Percentiles rank a stretch among this genome's conserved stretches.
Evolutionary conservation across 2,888 invertebrate species (phyloP).

Genomic region (Rhabditoides inermis): DNA sequence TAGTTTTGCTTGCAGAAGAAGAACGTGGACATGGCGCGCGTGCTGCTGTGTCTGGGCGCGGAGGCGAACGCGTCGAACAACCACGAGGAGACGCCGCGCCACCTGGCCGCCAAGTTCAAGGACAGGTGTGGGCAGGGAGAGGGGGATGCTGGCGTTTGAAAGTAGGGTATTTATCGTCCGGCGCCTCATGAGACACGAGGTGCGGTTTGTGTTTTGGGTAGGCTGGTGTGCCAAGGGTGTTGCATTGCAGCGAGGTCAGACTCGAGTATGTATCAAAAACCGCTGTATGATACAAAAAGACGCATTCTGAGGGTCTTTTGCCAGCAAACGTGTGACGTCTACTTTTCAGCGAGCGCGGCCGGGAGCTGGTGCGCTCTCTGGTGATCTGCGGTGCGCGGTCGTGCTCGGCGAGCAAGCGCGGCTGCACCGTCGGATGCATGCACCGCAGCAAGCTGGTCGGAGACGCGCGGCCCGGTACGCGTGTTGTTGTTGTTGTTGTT

Average conservation of each 20-base stretch:
- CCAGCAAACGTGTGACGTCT: too few relatives aligned
- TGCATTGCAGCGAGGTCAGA: constrained; percentile 1
- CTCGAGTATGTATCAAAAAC: too few relatives aligned
- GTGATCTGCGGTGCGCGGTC: constrained; percentile 41
- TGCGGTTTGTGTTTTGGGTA: not conserved
- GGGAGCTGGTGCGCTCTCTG: constrained; percentile 21
- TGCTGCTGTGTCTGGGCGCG: constrained; percentile 56
- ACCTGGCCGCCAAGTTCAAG: constrained; percentile 52
- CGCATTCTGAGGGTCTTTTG: too few relatives aligned
- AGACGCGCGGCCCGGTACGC: too few relatives aligned
- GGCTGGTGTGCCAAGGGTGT: constrained; percentile 1
- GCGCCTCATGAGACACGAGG: not conserved
- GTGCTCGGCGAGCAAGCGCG: constrained; percentile 31
- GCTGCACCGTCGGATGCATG: constrained; percentile 47
- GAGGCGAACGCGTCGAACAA: constrained; percentile 54
- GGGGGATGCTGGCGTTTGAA: not conserved
- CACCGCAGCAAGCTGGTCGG: too few relatives aligned
- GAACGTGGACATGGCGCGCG: constrained; percentile 52
- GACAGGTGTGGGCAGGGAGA: constrained; percentile 39
- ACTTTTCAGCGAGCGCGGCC: constrained; percentile 18
- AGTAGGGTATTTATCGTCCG: too few relatives aligned
- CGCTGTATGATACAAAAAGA: too few relatives aligned
- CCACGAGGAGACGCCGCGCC: constrained; percentile 53
- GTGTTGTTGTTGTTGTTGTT: too few relatives aligned
- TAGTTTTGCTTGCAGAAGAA: constrained; percentile 18